Evolutionary conservation across 1,140 invertebrate genomes (phyloP), one percentile per base, ranked within the genome.

Genomic region (Grapholita molesta): DNA sequence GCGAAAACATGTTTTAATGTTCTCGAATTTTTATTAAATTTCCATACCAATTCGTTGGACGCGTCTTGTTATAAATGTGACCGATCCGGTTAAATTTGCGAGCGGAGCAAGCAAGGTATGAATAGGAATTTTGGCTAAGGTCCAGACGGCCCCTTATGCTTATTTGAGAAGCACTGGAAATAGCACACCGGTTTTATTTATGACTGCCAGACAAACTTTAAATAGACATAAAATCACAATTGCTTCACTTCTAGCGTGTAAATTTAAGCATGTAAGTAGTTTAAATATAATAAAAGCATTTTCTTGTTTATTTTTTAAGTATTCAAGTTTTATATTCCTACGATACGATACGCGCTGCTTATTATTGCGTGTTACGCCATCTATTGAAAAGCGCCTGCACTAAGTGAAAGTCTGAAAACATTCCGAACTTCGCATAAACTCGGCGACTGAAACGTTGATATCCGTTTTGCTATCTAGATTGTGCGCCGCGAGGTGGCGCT

Each of bases 81-180:
- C 64, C 71, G 64, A 67, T 78, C 74, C 64, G 75, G 77, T 79
- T 83, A 77, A 79, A 80, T 82, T 79, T 78, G 77, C 71, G 71
- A 78, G 61, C 72, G 69, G 73, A 74, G 68, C 74, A 75, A 78
- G 83, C 77, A 76, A 76, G 73, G 70, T 82, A 81, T 84, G 83
- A 85, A 85, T 79, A 77, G 76, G 71, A 81, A 82, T 77, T 64
- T 80, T 88, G 85, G 85, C 83, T 28, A 21, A 52, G 33, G 30
- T 85, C 85, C 85, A 86, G 76, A 42, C 48, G 28, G 35, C 42
- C 48, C 28, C 48, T 21, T 32, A 18, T 65, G 30, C 55, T 61
- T 61, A 61, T 61, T 61, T 61, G 24, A 61, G 55, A 61, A 61
- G 55, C 55, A 28, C 55, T 61, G 55, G 25, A 28, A 61, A 61